Base-by-base conservation (phyloP, 2,797 vertebrate genomes). In the Smutsia temminckii region DNA sequence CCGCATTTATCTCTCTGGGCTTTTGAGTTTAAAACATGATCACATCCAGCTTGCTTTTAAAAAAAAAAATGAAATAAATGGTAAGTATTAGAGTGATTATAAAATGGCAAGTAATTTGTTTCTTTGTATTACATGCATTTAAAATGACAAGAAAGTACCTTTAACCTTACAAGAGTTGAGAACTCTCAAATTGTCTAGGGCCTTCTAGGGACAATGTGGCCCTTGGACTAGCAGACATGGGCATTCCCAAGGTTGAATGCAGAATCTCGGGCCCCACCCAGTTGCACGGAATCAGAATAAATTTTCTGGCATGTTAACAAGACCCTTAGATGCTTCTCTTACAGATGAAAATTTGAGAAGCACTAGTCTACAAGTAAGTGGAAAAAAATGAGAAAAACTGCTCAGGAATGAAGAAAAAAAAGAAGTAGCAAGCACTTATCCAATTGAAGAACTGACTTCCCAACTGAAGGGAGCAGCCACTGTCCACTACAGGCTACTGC, bases 1-100 rank as follows among this genome's bases (percentile, higher is more conserved):
- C 99, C 99, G 96, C 99, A 99, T 98, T 99, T 99, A 98, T 99
- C 99, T 98, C 99, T 99, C 98, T 99, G 99, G 96, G 99, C 99
- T 98, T 99, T 99, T 91, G 99, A 99, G 98, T 99, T 99, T 97
- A 99, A 98, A 95, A 99, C 99, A 80, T 99, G 99, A 99, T 99
- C 99, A 34, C 99, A 99, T 98, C 99, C 99, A 55, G 99, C 99
- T 99, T 99, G 99, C 99, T 99, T 99, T 98, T 98, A 86, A 97
- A 98, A 98, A 98, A 96, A 98, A 98, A 98, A 97, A 37, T 37
- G 97, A 97, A 91, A 96, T 91, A 97, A 97, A 97, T 64, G 94
- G 90, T 97, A 96, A 97, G 94, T 85, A 96, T 68, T 93, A 61
- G 0, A 96, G 66, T 97, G 92, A 94, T 92, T 23, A 90, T 27